Conservation (phyloP, 2,888 invertebrate genomes). For the Apotomis capreana region DNA sequence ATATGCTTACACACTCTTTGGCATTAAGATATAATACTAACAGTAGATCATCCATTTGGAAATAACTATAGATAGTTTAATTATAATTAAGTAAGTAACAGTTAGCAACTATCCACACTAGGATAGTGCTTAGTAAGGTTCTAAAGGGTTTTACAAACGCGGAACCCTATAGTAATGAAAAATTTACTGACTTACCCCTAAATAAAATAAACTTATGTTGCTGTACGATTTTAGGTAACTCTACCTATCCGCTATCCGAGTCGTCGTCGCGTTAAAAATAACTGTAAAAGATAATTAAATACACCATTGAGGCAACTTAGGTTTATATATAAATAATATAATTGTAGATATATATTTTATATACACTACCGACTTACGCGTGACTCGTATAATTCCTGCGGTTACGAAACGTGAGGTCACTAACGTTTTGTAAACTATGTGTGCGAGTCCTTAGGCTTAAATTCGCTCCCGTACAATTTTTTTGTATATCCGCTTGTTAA, state of each 20-base stretch:
- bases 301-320: conserved; percentile 17
- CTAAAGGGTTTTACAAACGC: conserved; percentile 11
- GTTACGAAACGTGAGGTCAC: conserved; percentile 6
- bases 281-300: conserved; percentile 40
- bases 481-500: neutral
- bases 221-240: conserved; percentile 33
- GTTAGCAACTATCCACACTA: conserved; percentile 27
- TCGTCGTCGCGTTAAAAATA: conserved; percentile 33
- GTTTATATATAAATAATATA: conserved; percentile 27
- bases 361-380: conserved; percentile 31
- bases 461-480: neutral
- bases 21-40: neutral
- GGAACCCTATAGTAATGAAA: conserved; percentile 21
- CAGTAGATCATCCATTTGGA: neutral
- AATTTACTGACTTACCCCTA: conserved; percentile 39
- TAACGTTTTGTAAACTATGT: conserved; percentile 4
- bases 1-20: neutral
- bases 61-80: neutral
- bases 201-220: conserved; percentile 28
- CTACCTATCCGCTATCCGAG: conserved; percentile 39
- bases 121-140: conserved; percentile 24
- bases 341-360: conserved; percentile 15
- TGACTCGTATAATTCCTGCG: conserved; percentile 21
- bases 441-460: neutral
- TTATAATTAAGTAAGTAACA: neutral